A percentile compares a stretch with the other conserved stretches of the same genome.
Conservation (phyloP, 2,888 invertebrate genomes). For the Drosophila rellima region DNA sequence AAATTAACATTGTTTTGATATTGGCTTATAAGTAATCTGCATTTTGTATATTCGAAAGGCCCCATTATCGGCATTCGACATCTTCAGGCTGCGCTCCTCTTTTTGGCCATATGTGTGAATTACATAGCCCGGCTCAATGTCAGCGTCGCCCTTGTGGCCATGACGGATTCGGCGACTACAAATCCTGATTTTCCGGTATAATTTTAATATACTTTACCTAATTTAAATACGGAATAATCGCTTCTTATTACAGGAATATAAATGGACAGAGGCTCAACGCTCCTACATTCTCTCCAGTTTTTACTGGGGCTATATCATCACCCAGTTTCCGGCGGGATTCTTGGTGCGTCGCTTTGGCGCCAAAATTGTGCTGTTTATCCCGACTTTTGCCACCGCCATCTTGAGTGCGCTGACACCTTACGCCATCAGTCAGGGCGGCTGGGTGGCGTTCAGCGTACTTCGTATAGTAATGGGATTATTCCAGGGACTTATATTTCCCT, state of each 20-base stretch:
- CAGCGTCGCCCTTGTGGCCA: slow-evolving; percentile 91
- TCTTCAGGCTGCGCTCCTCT: slow-evolving; percentile 88
- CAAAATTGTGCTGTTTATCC: slow-evolving; percentile 87
- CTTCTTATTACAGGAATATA: slow-evolving; percentile 63
- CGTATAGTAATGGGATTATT: slow-evolving; percentile 89
- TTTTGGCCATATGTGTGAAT: slow-evolving; percentile 88
- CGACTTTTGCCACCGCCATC: slow-evolving; percentile 88
- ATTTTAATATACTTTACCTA: neutral
- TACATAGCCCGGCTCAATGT: slow-evolving; percentile 89
- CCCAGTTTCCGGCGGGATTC: slow-evolving; percentile 89
- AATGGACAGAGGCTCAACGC: slow-evolving; percentile 86
- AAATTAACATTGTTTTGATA: neutral
- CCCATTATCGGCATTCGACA: slow-evolving; percentile 88
- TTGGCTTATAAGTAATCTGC: neutral
- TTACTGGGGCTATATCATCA: slow-evolving; percentile 91
- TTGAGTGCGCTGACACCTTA: slow-evolving; percentile 89
- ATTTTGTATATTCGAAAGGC: slow-evolving; percentile 62
- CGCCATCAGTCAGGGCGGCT: slow-evolving; percentile 88
- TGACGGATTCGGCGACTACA: slow-evolving; percentile 87
- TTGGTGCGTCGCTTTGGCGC: slow-evolving; percentile 89
- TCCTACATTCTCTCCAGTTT: slow-evolving; percentile 90
- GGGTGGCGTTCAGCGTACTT: slow-evolving; percentile 87
- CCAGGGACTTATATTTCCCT: slow-evolving; percentile 89
- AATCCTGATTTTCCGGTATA: slow-evolving; percentile 86
- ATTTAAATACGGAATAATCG: neutral